These are phyloP conservation scores for Muraenolepis orangiensis DNA, from an alignment of 2,797 vertebrate species.

Conservation along the genomic window DNA sequence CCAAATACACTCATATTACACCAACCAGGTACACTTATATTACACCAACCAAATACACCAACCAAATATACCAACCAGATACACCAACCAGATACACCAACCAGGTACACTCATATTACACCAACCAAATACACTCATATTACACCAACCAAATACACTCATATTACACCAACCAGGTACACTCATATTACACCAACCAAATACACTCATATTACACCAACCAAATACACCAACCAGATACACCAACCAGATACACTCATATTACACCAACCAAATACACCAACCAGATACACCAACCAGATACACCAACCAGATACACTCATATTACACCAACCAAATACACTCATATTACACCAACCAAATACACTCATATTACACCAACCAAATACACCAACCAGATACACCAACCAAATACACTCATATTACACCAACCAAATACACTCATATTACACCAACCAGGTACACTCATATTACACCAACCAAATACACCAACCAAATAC, in stretches of 20 bases:
- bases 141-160: too few relatives aligned
- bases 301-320: conserved; percentile 58
- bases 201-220: too few relatives aligned
- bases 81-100: neutral
- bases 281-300: conserved; percentile 74
- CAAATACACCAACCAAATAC: conserved; percentile 73
- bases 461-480: conserved; percentile 65
- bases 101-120: too few relatives aligned
- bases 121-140: conserved; percentile 81
- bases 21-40: conserved; percentile 77
- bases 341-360: too few relatives aligned
- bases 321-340: conserved; percentile 84
- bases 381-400: conserved; percentile 73
- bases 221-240: conserved; percentile 77
- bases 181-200: conserved; percentile 72
- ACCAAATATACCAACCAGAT: conserved; percentile 78
- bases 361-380: conserved; percentile 68
- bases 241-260: too few relatives aligned
- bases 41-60: conserved; percentile 80
- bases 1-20: too few relatives aligned
- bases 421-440: too few relatives aligned
- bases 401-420: conserved; percentile 80
- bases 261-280: conserved; percentile 81
- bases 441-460: conserved; percentile 84
- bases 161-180: conserved; percentile 83